Evolutionary conservation across 2,797 vertebrate genomes (phyloP).

Genomic region (Myotis myotis): DNA sequence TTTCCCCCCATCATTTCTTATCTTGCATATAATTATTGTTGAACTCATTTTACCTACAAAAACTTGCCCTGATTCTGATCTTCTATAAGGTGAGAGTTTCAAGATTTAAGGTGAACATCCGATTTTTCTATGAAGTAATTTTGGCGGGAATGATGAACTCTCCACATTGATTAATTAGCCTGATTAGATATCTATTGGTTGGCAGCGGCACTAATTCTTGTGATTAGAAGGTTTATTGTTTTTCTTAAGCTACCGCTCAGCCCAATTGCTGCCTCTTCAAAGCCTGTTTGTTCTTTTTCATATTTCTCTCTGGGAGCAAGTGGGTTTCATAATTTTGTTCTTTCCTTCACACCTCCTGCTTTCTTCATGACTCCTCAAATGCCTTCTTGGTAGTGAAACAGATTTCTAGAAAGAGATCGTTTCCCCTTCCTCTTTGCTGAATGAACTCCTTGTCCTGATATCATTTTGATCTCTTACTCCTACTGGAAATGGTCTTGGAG

Average conservation of each 20-base stretch:
- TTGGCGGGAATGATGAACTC: not conserved
- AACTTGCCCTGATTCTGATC: not conserved
- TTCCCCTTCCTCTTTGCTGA: not conserved
- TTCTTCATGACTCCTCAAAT: not conserved
- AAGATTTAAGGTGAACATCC: not conserved
- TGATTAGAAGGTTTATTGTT: not conserved
- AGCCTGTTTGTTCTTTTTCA: not conserved
- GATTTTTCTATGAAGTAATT: not conserved
- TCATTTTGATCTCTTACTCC: not conserved
- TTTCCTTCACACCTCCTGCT: not conserved
- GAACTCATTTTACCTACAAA: not conserved
- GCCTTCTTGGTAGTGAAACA: not conserved
- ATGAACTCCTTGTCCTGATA: not conserved
- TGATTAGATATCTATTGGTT: not conserved
- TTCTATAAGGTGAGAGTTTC: not conserved
- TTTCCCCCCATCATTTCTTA: not conserved
- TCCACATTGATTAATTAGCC: not conserved
- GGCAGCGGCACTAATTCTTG: not conserved
- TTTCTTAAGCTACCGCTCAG: not conserved
- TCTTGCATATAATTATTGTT: not conserved
- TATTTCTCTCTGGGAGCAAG: not conserved
- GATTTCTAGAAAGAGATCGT: not conserved
- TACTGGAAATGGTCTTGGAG: constrained; percentile 10
- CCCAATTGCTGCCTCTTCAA: not conserved
- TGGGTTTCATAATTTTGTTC: not conserved